Evolutionary conservation across 2,113 vertebrate genomes (phyloP).

Genomic region (Microcebus ravelobensis): DNA sequence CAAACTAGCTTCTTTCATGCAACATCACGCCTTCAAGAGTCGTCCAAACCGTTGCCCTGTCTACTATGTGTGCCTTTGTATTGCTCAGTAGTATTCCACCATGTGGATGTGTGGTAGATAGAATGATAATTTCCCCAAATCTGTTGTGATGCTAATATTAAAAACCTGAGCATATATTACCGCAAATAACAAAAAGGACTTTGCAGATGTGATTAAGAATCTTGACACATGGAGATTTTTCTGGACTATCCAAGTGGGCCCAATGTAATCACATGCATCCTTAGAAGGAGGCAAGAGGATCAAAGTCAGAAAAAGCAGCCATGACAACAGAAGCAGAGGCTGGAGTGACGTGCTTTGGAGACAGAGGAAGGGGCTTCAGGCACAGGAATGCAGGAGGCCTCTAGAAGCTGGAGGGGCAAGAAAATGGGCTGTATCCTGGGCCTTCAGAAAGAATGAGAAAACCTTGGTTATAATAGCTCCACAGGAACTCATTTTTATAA

Average conservation of each 20-base stretch:
- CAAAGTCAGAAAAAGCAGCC: not conserved
- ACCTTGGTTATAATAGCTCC: not conserved
- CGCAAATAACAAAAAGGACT: not conserved
- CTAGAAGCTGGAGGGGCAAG: not conserved
- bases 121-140: no score
- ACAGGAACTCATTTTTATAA: no score
- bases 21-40: not conserved
- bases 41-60: not conserved
- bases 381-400: no score
- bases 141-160: not conserved
- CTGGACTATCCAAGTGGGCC: not conserved
- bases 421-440: not conserved
- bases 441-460: not conserved
- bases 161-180: not conserved
- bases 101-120: not conserved
- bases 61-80: not conserved
- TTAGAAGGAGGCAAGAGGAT: not conserved
- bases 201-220: not conserved
- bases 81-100: not conserved
- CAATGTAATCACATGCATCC: rapidly evolving
- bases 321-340: not conserved
- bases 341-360: not conserved
- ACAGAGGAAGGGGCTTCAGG: not conserved
- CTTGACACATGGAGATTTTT: not conserved
- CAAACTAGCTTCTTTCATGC: not conserved